Evolutionary conservation across 2,888 invertebrate species (phyloP).

Genomic region (Tetrapedia diversipes): DNA sequence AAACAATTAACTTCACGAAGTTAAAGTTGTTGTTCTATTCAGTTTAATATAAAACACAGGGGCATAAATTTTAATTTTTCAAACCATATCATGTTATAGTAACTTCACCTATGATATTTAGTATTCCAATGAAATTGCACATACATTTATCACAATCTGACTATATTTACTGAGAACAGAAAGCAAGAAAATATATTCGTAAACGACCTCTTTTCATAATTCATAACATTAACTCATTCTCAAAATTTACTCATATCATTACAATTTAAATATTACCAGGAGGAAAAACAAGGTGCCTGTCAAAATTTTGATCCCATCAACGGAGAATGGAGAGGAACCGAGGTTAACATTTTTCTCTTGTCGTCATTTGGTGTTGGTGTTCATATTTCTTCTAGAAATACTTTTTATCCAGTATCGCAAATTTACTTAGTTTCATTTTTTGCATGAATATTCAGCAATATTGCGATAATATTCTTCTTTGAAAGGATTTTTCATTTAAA

Average conservation of each 20-base stretch:
- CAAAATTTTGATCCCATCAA: slow-evolving; percentile 81
- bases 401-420: slow-evolving; percentile 35
- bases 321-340: slow-evolving; percentile 78
- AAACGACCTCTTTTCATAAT: slow-evolving; percentile 19
- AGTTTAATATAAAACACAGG: slow-evolving; percentile 14
- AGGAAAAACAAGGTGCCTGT: slow-evolving; percentile 82
- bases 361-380: slow-evolving; percentile 66
- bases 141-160: slow-evolving; percentile 16
- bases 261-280: slow-evolving; percentile 77
- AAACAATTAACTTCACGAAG: slow-evolving; percentile 14
- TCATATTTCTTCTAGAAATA: slow-evolving; percentile 38
- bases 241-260: slow-evolving; percentile 48
- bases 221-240: slow-evolving; percentile 32
- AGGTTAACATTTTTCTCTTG: slow-evolving; percentile 79
- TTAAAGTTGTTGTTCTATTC: slow-evolving; percentile 9
- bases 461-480: slow-evolving; percentile 29
- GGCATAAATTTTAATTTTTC: slow-evolving; percentile 30
- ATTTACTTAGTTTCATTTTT: slow-evolving; percentile 38
- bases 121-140: slow-evolving; percentile 19
- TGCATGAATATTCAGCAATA: slow-evolving; percentile 50
- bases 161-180: slow-evolving; percentile 1
- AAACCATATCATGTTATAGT: not conserved
- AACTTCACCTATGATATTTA: not conserved
- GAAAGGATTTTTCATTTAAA: slow-evolving; percentile 14
- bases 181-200: not conserved